Percentiles rank a stretch among this genome's conserved stretches.
Conservation (phyloP, 2,113 vertebrate genomes). For the Mastomys coucha region DNA sequence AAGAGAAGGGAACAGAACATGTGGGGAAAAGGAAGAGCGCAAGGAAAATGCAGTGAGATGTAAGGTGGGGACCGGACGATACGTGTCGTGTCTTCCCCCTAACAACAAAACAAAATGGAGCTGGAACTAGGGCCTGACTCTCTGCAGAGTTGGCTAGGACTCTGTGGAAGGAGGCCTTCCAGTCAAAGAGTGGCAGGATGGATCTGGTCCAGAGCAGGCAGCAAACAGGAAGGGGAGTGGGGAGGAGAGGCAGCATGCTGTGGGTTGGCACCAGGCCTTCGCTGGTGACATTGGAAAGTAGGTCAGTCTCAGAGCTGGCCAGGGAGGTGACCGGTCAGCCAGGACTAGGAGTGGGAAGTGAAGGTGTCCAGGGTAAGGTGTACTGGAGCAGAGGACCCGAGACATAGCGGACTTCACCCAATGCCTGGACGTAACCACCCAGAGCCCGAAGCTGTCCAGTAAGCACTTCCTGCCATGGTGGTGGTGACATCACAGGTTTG, state of each 20-base stretch:
- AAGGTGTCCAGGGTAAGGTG: background rate
- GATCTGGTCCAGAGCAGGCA: slow-evolving; percentile 16
- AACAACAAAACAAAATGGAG: background rate
- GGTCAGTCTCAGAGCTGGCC: slow-evolving; percentile 64
- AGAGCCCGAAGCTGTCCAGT: rapidly evolving
- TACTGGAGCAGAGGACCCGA: background rate
- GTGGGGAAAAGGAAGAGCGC: background rate
- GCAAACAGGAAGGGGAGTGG: slow-evolving; percentile 44
- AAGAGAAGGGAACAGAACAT: background rate
- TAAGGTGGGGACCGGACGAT: rapidly evolving
- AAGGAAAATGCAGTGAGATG: background rate
- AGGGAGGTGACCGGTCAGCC: slow-evolving; percentile 59
- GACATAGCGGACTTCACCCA: background rate
- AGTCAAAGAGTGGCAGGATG: background rate
- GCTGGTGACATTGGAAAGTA: slow-evolving; percentile 71
- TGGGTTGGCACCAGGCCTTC: slow-evolving; percentile 47
- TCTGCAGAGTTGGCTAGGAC: background rate
- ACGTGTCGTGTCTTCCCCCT: background rate
- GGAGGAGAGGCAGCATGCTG: slow-evolving; percentile 32
- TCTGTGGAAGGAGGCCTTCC: slow-evolving; percentile 30
- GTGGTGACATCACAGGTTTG: background rate
- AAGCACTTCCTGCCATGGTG: rapidly evolving
- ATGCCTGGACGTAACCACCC: background rate
- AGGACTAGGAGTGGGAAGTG: background rate
- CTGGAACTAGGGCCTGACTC: background rate